phyloP scores from a whole-genome alignment of 2,113 vertebrate species.

The Smithornis capensis region DNA sequence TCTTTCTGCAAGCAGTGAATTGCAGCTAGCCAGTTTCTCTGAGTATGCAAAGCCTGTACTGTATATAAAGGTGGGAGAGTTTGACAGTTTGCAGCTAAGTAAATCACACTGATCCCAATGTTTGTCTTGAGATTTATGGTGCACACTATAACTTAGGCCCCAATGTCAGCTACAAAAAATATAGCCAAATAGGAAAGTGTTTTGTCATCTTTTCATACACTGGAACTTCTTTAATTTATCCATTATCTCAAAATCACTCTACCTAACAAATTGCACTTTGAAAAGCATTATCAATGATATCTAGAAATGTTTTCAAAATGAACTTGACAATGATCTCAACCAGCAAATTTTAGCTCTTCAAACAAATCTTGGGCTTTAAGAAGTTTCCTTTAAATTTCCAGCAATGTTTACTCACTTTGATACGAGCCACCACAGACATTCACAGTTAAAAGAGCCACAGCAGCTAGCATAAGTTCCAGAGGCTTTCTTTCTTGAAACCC shows the following conservation, averaged over 20 bases:
- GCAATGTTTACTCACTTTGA: neutral
- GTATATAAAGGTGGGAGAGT: neutral
- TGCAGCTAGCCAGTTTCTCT: neutral
- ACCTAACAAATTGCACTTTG: neutral
- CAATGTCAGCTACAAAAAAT: neutral
- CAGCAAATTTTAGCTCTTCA: neutral
- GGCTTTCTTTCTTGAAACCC: neutral
- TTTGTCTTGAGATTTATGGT: slow-evolving; percentile 18
- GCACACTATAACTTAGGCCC: neutral
- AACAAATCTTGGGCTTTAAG: neutral
- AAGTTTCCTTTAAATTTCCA: neutral
- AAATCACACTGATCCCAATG: neutral
- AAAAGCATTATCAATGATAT: neutral
- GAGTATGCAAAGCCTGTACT: slow-evolving; percentile 6
- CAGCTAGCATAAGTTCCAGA: neutral
- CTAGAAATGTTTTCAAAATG: neutral
- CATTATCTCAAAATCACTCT: neutral
- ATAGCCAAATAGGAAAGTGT: neutral
- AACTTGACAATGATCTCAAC: neutral
- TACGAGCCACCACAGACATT: rapidly evolving
- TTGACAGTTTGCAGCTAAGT: neutral
- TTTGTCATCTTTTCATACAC: neutral
- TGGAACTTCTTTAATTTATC: neutral
- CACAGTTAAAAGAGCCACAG: neutral
- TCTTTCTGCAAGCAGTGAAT: slow-evolving; percentile 19